Evolutionary conservation across 2,888 invertebrate genomes (phyloP), one percentile per base, ranked within the genome.

Genomic region (Eristalinus sepulchralis): DNA sequence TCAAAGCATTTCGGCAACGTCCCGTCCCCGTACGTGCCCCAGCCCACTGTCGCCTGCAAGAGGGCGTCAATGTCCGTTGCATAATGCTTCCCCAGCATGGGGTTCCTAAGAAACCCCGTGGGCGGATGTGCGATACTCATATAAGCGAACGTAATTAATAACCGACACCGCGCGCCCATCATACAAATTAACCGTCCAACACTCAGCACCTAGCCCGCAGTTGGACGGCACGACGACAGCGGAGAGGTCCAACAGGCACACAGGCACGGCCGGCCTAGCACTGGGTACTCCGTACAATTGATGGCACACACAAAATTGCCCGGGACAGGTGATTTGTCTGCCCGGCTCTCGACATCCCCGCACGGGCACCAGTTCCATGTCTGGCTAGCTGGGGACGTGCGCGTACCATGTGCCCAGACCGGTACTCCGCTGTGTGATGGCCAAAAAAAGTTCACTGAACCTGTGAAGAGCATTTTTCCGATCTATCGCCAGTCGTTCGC

Each of bases 81-180:
- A 78, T 82, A 78, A 85, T 82, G 85, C 9, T 47, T 47, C 47
- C 68, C 67, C 72, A 59, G 64, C 62, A 47, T 55, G 63, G 59
- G 59, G 34, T 78, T 83, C 75, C 47, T 47, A 57, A 75, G 73
- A 79, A 72, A 78, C 59, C 71, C 86, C 67, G 86, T 86, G 86
- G 86, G 83, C 86, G 86, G 86, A 86, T 86, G 86, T 86, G 86
- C 83, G 83, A 86, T 86, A 86, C 63, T 86, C 83, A 83, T 79
- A 73, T 67, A 83, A 75, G 72, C 64, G 66, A 67, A 47, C 66
- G 70, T 62, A 83, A 86, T 86, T 86, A 86, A 86, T 86, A 86
- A 86, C 86, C 86, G 86, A 83, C 86, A 83, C 75, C 75, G 70
- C 47, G 75, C 83, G 83, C 39, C 67, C 66, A 79, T 75, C 78